Base-by-base conservation (phyloP, 2,888 invertebrate genomes). In the Drosophila mulleri region DNA sequence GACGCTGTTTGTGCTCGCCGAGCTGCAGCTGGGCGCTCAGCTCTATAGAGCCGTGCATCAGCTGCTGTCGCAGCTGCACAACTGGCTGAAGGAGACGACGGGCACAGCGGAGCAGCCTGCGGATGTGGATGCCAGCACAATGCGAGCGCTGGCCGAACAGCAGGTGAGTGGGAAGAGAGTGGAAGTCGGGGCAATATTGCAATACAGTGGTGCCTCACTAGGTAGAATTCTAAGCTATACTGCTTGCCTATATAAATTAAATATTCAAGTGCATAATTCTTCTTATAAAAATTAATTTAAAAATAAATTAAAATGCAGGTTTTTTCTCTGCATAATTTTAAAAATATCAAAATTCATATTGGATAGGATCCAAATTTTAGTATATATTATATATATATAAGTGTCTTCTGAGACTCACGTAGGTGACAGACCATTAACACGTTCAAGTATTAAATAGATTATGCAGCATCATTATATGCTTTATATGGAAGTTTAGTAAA, bases 1-100 rank as follows among this genome's bases (percentile, higher is more conserved):
- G 93, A 57, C 86, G 16, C 75, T 92, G 14, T 93, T 93, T 62
- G 83, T 93, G 14, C 69, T 86, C 16, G 89, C 90, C 0, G 93
- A 93, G 74, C 58, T 93, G 44, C 89, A 88, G 61, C 67, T 90
- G 35, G 92, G 90, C 18, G 90, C 82, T 0, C 74, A 80, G 39
- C 80, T 93, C 0, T 92, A 88, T 56, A 81, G 85, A 71, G 86
- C 89, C 52, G 92, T 93, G 26, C 93, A 93, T 78, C 86, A 78
- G 20, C 88, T 92, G 3, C 72, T 93, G 1, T 89, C 91, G 0
- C 83, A 90, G 56, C 82, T 89, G 39, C 92, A 88, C 76, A 87
- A 70, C 39, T 84, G 80, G 70, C 78, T 90, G 1, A 91, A 88
- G 78, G 91, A 48, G 48, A 76, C 48, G 37, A 64, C 72, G 14